Conservation (phyloP, 2,113 vertebrate genomes). For the Solea senegalensis region DNA sequence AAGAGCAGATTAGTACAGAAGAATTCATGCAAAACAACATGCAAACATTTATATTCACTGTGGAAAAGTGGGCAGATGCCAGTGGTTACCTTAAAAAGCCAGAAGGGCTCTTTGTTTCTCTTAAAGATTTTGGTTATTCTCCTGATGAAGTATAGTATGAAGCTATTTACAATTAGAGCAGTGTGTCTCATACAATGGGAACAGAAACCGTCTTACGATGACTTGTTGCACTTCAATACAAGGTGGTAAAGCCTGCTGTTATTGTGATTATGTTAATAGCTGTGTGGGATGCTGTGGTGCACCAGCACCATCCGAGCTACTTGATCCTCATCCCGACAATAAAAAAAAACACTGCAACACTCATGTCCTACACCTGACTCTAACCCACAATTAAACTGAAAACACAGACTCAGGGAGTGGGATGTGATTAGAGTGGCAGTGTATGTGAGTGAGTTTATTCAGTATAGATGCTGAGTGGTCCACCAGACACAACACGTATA, state of each 20-base stretch:
- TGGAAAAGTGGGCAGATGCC: too few species aligned
- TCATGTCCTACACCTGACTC: slow-evolving; percentile 18
- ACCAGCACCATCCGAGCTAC: slow-evolving; percentile 20
- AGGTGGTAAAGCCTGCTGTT: neutral
- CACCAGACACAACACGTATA: slow-evolving; percentile 72
- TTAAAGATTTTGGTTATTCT: too few species aligned
- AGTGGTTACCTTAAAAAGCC: too few species aligned
- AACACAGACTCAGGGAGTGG: slow-evolving; percentile 29
- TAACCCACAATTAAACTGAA: slow-evolving; percentile 54
- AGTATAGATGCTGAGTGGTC: slow-evolving; percentile 53
- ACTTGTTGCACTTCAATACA: too few species aligned
- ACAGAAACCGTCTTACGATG: too few species aligned
- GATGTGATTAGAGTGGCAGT: slow-evolving; percentile 35
- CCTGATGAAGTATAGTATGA: too few species aligned
- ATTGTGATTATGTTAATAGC: slow-evolving; percentile 20
- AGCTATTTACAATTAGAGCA: too few species aligned
- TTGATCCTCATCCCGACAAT: slow-evolving; percentile 29
- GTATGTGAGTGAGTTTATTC: slow-evolving; percentile 15
- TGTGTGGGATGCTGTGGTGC: slow-evolving; percentile 19
- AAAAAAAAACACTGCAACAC: slow-evolving; percentile 24
- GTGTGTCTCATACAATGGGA: too few species aligned
- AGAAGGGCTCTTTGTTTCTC: too few species aligned
- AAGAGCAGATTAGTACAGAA: too few species aligned
- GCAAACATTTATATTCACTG: too few species aligned
- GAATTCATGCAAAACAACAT: too few species aligned